Evolutionary conservation across 2,888 invertebrate species (phyloP), one percentile per base, ranked within the genome.

Genomic region (Atethmia centrago): DNA sequence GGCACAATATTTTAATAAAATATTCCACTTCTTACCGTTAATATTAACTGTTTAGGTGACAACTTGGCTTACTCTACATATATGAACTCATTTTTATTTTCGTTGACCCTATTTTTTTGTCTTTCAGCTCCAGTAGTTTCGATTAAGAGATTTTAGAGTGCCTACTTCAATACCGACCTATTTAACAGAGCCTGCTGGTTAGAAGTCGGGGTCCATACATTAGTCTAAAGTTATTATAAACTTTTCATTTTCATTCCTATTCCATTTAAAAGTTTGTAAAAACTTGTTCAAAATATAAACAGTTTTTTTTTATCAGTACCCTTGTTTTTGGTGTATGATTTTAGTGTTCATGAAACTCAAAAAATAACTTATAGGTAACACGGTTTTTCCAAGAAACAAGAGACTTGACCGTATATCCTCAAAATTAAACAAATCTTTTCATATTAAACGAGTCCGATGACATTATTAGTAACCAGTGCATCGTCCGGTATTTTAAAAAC

Each of bases 11-110:
- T 51, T 49, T 51, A 40, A 16, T 21, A 31, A 16, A 53, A 31
- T 53, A 36, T 58, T 51, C 42, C 31, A 56, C 61, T 62, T 73
- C 47, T 58, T 68, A 65, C 47, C n/a, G 16, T 40, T 12, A 77
- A 61, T 47, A 78, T 72, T 28, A 71, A 51, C 61, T 78, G 64
- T 72, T 83, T 62, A 62, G 73, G n/a, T 79, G 83, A 78, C 83
- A 77, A 72, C 56, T 56, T 53, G 72, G 70, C 70, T 76, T 82
- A 61, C 65, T 79, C 78, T 64, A 71, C 12, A 40, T 81, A 31
- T 42, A 31, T 49, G 75, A 82, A 82, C 49, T 65, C 67, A 64
- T 56, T 61, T 77, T 79, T 71, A 77, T 79, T 82, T 82, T 65
- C 14, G 82, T 56, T 63, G 66, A 25, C 56, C 65, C 65, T 63